phyloP scores from a whole-genome alignment of 2,113 vertebrate species.

The Scytalopus superciliaris region DNA sequence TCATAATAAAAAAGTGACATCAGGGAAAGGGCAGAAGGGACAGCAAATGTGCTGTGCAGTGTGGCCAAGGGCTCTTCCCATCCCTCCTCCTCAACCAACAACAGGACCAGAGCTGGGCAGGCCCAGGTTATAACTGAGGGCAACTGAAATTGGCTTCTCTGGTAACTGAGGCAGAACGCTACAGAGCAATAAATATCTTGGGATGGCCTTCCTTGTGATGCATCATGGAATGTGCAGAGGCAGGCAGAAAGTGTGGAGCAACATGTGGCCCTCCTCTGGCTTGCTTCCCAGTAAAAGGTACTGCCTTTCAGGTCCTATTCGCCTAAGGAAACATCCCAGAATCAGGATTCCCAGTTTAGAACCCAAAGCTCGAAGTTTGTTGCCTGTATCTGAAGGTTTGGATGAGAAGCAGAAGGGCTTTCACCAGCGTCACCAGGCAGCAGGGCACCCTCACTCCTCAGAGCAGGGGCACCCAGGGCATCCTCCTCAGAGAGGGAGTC shows the following conservation, averaged over 20 bases:
- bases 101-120: not conserved
- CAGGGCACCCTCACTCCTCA: not conserved
- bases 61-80: not conserved
- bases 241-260: not conserved
- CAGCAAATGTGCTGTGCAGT: not conserved
- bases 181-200: rapidly evolving
- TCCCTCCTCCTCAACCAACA: not conserved
- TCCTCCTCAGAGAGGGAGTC: rapidly evolving
- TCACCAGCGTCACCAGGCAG: not conserved
- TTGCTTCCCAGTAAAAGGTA: rapidly evolving
- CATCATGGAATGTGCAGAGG: rapidly evolving
- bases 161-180: not conserved
- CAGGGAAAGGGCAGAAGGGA: conserved; percentile 40
- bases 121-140: not conserved
- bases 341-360: not conserved
- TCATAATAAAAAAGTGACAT: conserved; percentile 63
- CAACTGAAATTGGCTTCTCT: not conserved
- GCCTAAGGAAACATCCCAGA: not conserved
- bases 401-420: not conserved
- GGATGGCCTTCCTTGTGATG: not conserved
- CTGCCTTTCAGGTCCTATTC: not conserved
- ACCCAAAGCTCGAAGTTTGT: not conserved
- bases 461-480: too few relatives aligned
- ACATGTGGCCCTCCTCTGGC: rapidly evolving
- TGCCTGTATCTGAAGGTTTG: not conserved